Percentiles rank a stretch among this genome's conserved stretches.
These are phyloP conservation scores for Intellagama lesueurii DNA, from an alignment of 2,797 vertebrate species.

Conservation along the genomic window DNA sequence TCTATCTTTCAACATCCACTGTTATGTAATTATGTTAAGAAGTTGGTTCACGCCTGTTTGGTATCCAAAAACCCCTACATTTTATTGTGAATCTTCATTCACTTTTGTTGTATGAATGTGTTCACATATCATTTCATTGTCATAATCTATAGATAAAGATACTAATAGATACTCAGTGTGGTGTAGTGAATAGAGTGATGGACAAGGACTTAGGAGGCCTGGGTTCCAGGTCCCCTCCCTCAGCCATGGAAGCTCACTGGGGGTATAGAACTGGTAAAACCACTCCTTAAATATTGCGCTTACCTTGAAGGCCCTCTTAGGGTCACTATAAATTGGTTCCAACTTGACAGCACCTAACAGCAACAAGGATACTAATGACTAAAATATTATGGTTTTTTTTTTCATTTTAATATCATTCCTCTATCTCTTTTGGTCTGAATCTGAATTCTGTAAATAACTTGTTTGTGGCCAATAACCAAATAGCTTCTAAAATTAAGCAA, in stretches of 20 bases:
- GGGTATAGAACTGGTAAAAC: too few species aligned
- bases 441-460: not conserved
- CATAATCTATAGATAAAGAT: not conserved
- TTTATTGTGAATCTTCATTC: not conserved
- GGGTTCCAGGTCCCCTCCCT: too few species aligned
- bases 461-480: not conserved
- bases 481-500: not conserved
- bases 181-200: too few species aligned
- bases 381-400: too few species aligned
- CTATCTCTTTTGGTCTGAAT: not conserved
- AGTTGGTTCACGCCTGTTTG: not conserved
- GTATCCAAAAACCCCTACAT: not conserved
- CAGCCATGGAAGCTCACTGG: too few species aligned
- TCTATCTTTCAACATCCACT: not conserved
- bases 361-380: too few species aligned
- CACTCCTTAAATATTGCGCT: too few species aligned
- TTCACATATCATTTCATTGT: not conserved
- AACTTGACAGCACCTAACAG: too few species aligned
- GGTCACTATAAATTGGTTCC: too few species aligned
- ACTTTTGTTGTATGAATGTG: not conserved
- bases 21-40: not conserved
- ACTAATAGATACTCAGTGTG: not conserved
- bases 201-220: too few species aligned
- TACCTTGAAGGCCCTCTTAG: too few species aligned
- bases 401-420: not conserved